Conservation (phyloP, 2,113 vertebrate species). For the Eleginops maclovinus region DNA sequence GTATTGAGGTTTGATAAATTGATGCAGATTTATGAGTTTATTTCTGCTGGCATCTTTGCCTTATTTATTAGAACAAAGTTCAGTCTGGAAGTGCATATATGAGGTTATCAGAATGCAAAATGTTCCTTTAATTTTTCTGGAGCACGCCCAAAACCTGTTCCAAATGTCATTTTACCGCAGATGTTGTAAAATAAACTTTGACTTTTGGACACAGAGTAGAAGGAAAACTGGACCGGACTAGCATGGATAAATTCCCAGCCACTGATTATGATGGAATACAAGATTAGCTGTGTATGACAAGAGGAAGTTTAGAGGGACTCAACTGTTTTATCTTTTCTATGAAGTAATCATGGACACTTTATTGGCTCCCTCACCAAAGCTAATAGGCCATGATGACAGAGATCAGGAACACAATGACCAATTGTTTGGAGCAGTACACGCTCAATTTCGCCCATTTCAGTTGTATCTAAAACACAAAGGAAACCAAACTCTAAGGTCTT, state of each 20-base stretch:
- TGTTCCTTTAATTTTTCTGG: too few relatives aligned
- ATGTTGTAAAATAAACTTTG: constrained; percentile 53
- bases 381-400: constrained; percentile 60
- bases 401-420: constrained; percentile 47
- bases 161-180: constrained; percentile 18
- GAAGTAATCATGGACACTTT: constrained; percentile 34
- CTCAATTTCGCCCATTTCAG: constrained; percentile 51
- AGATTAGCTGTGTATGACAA: constrained; percentile 29
- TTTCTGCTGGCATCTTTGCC: constrained; percentile 49
- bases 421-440: constrained; percentile 51
- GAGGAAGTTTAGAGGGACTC: constrained; percentile 10
- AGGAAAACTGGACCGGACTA: constrained; percentile 3
- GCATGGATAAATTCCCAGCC: not conserved
- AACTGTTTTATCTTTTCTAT: constrained; percentile 49
- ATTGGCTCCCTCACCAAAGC: constrained; percentile 47
- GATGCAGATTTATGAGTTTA: constrained; percentile 52
- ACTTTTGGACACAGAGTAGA: constrained; percentile 17
- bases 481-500: constrained; percentile 46
- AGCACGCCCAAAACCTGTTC: too few relatives aligned
- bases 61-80: constrained; percentile 41
- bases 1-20: constrained; percentile 55
- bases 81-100: constrained; percentile 4
- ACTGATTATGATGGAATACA: constrained; percentile 31
- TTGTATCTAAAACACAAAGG: constrained; percentile 61
- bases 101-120: too few relatives aligned